These are phyloP conservation scores for Limnephilus marmoratus DNA, from an alignment of 2,888 invertebrate genomes.

Conservation along the genomic window DNA sequence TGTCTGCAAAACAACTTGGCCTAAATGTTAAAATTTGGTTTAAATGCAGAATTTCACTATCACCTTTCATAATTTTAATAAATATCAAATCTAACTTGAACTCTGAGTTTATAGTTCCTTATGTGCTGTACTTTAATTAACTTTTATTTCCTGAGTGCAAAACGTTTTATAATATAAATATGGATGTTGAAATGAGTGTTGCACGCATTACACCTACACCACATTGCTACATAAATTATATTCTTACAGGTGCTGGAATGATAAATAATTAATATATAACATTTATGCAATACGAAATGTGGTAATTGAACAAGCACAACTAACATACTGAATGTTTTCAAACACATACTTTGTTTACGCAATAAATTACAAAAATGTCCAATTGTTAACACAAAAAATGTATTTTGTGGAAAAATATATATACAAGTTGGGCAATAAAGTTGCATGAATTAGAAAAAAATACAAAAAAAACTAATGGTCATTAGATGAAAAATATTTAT, in stretches of 20 bases:
- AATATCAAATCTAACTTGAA: no score
- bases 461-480: no score
- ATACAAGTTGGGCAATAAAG: no score
- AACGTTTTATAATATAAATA: neutral
- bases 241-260: neutral
- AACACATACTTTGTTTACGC: neutral
- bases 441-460: no score
- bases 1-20: no score
- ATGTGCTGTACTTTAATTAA: neutral
- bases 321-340: neutral
- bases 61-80: no score
- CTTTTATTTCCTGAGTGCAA: neutral
- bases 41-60: no score
- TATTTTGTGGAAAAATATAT: neutral
- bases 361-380: slow-evolving; percentile 9
- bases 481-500: no score
- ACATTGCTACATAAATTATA: slow-evolving; percentile 18
- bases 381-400: neutral
- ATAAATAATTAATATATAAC: slow-evolving; percentile 4
- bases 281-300: neutral
- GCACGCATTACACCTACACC: neutral
- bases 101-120: neutral
- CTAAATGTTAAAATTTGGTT: no score
- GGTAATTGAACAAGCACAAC: neutral
- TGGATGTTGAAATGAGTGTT: neutral